phyloP scores from a whole-genome alignment of 1,140 invertebrate genomes.

The Drosophila busckii region DNA sequence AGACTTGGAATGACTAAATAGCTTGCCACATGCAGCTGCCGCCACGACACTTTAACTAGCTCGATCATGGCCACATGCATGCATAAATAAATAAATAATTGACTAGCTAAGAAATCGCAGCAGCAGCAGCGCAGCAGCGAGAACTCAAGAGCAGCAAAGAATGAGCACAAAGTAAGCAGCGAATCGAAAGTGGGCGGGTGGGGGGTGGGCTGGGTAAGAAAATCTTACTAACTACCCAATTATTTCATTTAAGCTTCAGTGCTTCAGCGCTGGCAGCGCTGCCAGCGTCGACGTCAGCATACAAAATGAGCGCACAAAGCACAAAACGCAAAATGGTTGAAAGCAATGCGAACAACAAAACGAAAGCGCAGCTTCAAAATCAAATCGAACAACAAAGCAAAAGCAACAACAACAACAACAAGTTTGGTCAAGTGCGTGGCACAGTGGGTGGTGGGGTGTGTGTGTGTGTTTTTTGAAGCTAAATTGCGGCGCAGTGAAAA shows the following conservation, averaged over 20 bases:
- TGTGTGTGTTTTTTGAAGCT: slow-evolving; percentile 41
- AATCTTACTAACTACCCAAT: slow-evolving; percentile 76
- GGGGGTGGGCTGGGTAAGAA: slow-evolving; percentile 4
- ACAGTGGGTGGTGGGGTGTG: background rate
- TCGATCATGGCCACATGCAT: slow-evolving; percentile 24
- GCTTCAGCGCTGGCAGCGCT: slow-evolving; percentile 27
- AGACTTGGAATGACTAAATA: no score
- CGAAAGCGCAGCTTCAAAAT: slow-evolving; percentile 39
- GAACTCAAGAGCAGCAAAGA: no score
- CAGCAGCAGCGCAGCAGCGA: background rate
- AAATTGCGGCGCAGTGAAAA: slow-evolving; percentile 69
- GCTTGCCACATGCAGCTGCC: no score
- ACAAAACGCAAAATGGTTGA: slow-evolving; percentile 44
- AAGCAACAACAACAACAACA: slow-evolving; percentile 26
- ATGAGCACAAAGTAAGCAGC: no score
- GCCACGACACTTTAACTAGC: background rate
- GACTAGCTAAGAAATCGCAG: slow-evolving; percentile 41
- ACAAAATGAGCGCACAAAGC: slow-evolving; percentile 3
- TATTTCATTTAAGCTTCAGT: slow-evolving; percentile 78
- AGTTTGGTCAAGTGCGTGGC: slow-evolving; percentile 27
- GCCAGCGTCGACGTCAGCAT: slow-evolving; percentile 2
- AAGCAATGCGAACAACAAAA: slow-evolving; percentile 41
- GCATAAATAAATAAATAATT: slow-evolving; percentile 60
- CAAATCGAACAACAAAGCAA: slow-evolving; percentile 37
- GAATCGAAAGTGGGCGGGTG: no score